Conservation (phyloP, 2,113 vertebrate species). For the Salminus brasiliensis region DNA sequence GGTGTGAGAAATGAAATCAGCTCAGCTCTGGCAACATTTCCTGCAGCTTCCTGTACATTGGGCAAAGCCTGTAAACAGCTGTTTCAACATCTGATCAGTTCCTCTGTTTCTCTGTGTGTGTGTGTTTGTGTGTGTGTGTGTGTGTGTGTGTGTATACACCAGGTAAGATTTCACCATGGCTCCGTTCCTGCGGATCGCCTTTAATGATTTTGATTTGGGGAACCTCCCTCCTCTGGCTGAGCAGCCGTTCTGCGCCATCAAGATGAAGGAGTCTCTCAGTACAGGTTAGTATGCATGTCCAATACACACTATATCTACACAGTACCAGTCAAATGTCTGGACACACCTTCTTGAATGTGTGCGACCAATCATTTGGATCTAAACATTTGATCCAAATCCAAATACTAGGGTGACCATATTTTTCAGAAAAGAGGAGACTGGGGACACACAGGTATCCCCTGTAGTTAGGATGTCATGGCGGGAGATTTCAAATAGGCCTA, state of each 20-base stretch:
- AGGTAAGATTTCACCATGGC: conserved; percentile 80
- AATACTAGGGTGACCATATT: too few species aligned
- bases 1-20: conserved; percentile 33
- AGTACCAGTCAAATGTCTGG: background rate
- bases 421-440: too few species aligned
- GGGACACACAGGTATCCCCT: too few species aligned
- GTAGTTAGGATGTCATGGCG: too few species aligned
- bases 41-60: conserved; percentile 16
- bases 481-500: too few species aligned
- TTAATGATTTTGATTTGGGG: conserved; percentile 86
- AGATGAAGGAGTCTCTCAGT: conserved; percentile 92
- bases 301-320: background rate
- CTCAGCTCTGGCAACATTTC: conserved; percentile 58
- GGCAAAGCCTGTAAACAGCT: background rate
- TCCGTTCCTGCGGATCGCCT: conserved; percentile 91
- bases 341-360: too few species aligned
- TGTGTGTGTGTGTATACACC: conserved; percentile 35
- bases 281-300: conserved; percentile 81
- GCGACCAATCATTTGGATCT: too few species aligned
- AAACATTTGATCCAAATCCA: too few species aligned
- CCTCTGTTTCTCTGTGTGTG: conserved; percentile 42
- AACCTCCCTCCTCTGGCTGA: conserved; percentile 69
- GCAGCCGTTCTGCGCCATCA: conserved; percentile 89
- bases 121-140: conserved; percentile 25
- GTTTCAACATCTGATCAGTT: conserved; percentile 22